Evolutionary conservation across 2,888 invertebrate species (phyloP), one percentile per base, ranked within the genome.

Genomic region (Ptychoptera albimana): DNA sequence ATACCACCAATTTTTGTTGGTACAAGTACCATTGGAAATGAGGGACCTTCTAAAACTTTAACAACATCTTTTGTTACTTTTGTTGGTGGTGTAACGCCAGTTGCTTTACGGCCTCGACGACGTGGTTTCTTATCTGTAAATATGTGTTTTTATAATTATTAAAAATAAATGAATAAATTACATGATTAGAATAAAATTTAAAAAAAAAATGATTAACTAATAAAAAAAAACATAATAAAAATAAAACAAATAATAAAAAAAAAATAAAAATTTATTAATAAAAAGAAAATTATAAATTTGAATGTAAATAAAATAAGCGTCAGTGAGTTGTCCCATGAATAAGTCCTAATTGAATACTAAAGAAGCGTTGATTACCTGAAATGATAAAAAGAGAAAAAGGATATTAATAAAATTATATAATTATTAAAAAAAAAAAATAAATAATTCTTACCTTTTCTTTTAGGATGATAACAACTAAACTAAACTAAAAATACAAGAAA

Each of bases 1-100:
- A 50, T 50, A 6, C 46, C 48, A 31, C 49, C 48, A 12, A 44
- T 39, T 30, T 42, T 48, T 10, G 48, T 49, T 9, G 48, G 45
- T 2, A 46, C 39, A 30, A 41, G 46, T 39, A 42, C 35, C 23
- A 48, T 42, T 37, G 44, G 45, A 7, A 35, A 37, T 6, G 44
- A 40, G 41, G 30, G 16, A 1, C 42, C 40, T 12, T 46, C 37
- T 16, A 48, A 34, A n/a, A 47, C 31, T 4, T 44, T 31, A 5
- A 44, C 44, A 12, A 48, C 31, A 12, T 31, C 13, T 12, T 35
- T 13, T n/a, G 36, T 45, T 31, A 38, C 13, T 12, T 35, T 13
- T n/a, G 34, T 42, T 15, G 42, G 45, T 13, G n/a, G 30, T 30
- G 9, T 2, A 9, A 8, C 13, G 1, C 13, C 29, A 7, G 6